A percentile compares a stretch with the other conserved stretches of the same genome.
Evolutionary conservation across 2,888 invertebrate genomes (phyloP).

Genomic region (Embidobia sp.): DNA sequence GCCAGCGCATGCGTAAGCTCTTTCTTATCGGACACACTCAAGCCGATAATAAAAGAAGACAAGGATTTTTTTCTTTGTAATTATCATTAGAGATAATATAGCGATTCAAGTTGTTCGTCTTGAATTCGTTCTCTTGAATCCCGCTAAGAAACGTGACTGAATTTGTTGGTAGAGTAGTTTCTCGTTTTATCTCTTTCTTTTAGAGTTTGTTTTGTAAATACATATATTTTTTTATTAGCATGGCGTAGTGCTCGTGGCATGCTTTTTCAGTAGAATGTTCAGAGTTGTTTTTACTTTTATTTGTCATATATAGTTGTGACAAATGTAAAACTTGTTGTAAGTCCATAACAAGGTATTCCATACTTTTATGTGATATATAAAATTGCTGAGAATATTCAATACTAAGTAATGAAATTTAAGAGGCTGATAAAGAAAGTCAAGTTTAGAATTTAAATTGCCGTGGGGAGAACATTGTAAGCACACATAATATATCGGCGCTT

Average conservation of each 20-base stretch:
- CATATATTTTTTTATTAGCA: slow-evolving; percentile 21
- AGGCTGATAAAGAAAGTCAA: too few relatives aligned
- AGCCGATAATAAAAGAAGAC: slow-evolving; percentile 37
- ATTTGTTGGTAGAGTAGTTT: slow-evolving; percentile 40
- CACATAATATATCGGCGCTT: too few relatives aligned
- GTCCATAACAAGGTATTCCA: too few relatives aligned
- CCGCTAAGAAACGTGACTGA: slow-evolving; percentile 36
- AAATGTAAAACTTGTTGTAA: too few relatives aligned
- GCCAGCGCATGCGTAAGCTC: slow-evolving; percentile 79
- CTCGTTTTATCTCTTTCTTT: slow-evolving; percentile 1
- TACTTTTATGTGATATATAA: too few relatives aligned
- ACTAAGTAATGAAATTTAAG: too few relatives aligned
- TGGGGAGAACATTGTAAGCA: too few relatives aligned
- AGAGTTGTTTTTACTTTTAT: neutral
- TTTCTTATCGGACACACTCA: slow-evolving; percentile 52
- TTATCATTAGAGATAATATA: slow-evolving; percentile 26
- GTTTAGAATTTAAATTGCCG: too few relatives aligned
- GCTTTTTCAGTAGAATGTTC: slow-evolving; percentile 5
- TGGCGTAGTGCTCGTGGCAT: slow-evolving; percentile 44
- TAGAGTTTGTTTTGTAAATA: neutral
- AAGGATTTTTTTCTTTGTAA: slow-evolving; percentile 29
- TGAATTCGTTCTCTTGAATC: slow-evolving; percentile 17
- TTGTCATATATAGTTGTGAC: neutral
- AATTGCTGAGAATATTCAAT: too few relatives aligned
- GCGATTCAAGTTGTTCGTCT: slow-evolving; percentile 10